Evolutionary conservation across 2,888 invertebrate species (phyloP).

Genomic region (Prosopocoilus inquinatus): DNA sequence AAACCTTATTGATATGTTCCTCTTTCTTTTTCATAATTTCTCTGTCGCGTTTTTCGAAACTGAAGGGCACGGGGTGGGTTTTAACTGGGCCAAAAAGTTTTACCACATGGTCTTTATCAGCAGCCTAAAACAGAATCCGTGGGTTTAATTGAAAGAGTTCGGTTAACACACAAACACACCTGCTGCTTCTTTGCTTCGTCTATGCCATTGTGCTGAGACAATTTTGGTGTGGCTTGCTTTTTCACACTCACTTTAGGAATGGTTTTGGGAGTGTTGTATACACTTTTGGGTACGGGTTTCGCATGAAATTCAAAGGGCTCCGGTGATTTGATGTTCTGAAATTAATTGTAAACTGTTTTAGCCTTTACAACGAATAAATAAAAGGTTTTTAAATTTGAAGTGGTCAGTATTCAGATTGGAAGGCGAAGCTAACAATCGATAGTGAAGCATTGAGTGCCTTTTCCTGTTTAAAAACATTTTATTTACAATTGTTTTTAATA

Average conservation of each 20-base stretch:
- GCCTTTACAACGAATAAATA: not conserved
- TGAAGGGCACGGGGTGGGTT: constrained; percentile 57
- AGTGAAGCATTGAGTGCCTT: too few species aligned
- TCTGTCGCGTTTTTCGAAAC: constrained; percentile 67
- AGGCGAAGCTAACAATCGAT: too few species aligned
- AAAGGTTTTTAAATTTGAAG: too few species aligned
- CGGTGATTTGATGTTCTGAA: not conserved
- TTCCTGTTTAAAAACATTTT: too few species aligned
- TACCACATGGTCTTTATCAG: constrained; percentile 33
- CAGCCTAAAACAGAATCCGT: not conserved
- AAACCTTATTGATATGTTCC: constrained; percentile 56
- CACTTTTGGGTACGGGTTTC: constrained; percentile 60
- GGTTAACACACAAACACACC: too few species aligned
- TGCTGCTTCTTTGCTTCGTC: too few species aligned
- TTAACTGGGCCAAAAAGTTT: constrained; percentile 48
- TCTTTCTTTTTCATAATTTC: constrained; percentile 58
- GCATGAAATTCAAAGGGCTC: constrained; percentile 55
- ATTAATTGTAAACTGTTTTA: not conserved
- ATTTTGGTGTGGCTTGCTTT: too few species aligned
- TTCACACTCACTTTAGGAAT: too few species aligned
- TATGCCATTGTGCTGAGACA: too few species aligned
- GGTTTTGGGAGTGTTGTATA: constrained; percentile 50
- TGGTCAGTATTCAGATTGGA: too few species aligned
- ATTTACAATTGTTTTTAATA: too few species aligned
- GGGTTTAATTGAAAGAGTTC: too few species aligned